A percentile compares a stretch with the other conserved stretches of the same genome.
Evolutionary conservation across 2,113 vertebrate species (phyloP).

Genomic region (Pelvicachromis taeniatus): DNA sequence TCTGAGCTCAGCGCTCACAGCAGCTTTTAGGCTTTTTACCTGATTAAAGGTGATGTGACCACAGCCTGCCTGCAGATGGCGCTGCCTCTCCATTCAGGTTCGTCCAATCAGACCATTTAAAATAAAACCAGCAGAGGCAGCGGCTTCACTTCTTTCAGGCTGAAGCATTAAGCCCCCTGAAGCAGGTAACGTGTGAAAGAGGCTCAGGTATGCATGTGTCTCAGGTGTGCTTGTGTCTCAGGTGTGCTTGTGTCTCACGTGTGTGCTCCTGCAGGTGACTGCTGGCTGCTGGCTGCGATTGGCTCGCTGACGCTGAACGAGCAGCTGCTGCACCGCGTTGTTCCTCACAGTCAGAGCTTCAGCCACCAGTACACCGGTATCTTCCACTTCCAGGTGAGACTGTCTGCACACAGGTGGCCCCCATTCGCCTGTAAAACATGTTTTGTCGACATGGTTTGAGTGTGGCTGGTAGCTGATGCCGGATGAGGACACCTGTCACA

Average conservation of each 20-base stretch:
- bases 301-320: conserved; percentile 51
- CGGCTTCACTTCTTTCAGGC: neutral
- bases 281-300: conserved; percentile 78
- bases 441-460: neutral
- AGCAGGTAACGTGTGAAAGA: fast-evolving
- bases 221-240: neutral
- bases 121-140: neutral
- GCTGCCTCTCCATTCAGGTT: neutral
- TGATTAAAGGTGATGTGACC: neutral
- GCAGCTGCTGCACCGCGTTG: conserved; percentile 67
- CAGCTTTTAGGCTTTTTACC: neutral
- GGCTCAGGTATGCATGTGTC: neutral
- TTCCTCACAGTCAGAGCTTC: conserved; percentile 81
- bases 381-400: conserved; percentile 87
- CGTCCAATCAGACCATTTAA: neutral
- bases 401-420: neutral
- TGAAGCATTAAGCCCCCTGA: neutral
- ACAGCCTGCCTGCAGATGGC: neutral
- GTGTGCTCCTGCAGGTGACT: conserved; percentile 76
- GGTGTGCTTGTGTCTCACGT: neutral
- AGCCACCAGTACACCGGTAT: conserved; percentile 77
- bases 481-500: neutral
- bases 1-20: neutral
- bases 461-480: neutral
- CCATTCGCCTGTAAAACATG: neutral